Evolutionary conservation across 2,888 invertebrate genomes (phyloP).

Genomic region (Desoria tigrina): DNA sequence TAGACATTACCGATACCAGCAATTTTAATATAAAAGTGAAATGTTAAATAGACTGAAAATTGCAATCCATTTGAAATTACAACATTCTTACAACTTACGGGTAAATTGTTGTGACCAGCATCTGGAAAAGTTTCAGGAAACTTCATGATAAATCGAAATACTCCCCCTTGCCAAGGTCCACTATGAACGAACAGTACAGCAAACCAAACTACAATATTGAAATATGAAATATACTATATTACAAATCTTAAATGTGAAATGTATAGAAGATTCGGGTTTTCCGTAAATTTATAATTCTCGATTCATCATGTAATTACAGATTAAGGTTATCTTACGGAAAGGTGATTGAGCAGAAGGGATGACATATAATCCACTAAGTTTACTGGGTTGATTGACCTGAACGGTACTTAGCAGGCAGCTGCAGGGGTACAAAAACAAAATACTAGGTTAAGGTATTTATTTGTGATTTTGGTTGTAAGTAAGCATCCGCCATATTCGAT

Average conservation of each 20-base stretch:
- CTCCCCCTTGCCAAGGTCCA: constrained; percentile 74
- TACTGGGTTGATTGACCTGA: constrained; percentile 10
- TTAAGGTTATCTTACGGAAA: constrained; percentile 68
- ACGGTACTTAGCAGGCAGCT: constrained; percentile 15
- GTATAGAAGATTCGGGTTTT: too few relatives aligned
- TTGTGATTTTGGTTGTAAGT: too few relatives aligned
- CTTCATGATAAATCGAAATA: constrained; percentile 83
- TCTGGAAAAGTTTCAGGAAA: constrained; percentile 88
- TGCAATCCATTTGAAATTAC: too few relatives aligned
- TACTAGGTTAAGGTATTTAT: background rate
- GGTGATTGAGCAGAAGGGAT: constrained; percentile 85
- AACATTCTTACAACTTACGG: too few relatives aligned
- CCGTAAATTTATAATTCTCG: constrained; percentile 1
- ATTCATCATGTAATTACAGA: background rate
- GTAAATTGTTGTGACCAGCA: constrained; percentile 65
- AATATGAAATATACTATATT: constrained; percentile 8
- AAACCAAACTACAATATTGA: constrained; percentile 83
- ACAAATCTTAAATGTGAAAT: background rate
- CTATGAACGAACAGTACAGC: constrained; percentile 86
- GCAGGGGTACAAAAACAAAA: too few relatives aligned
- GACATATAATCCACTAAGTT: constrained; percentile 74
- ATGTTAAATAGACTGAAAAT: too few relatives aligned
- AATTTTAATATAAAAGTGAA: too few relatives aligned
- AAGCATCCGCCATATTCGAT: too few relatives aligned
- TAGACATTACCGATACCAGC: too few relatives aligned